Evolutionary conservation across 2,113 vertebrate genomes (phyloP).

Genomic region (Cebus imitator): DNA sequence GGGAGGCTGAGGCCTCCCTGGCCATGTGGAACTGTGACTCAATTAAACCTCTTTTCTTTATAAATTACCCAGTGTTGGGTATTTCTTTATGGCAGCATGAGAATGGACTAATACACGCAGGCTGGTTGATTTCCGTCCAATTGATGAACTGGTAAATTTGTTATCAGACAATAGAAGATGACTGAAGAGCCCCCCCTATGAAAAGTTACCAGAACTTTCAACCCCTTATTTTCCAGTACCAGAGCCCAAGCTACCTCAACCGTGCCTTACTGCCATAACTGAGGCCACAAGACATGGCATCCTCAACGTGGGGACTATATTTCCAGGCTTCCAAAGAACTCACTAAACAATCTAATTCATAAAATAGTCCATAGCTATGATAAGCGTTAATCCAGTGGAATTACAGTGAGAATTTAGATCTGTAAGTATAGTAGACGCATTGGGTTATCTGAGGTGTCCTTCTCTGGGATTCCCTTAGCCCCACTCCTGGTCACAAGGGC

Average conservation of each 20-base stretch:
- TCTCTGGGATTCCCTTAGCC: background rate
- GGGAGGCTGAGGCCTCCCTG: no score
- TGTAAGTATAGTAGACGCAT: background rate
- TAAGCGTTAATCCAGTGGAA: background rate
- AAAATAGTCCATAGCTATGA: background rate
- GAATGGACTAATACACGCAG: no score
- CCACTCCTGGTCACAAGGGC: background rate
- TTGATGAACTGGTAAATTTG: background rate
- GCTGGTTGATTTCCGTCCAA: background rate
- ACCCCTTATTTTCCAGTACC: background rate
- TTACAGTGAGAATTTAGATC: background rate
- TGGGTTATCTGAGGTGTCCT: background rate
- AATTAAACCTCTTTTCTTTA: no score
- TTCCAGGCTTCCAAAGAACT: background rate
- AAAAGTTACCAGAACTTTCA: background rate
- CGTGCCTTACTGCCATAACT: background rate
- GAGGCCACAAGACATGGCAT: background rate
- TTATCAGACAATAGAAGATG: background rate
- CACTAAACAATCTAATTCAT: background rate
- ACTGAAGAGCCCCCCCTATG: background rate
- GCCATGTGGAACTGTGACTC: no score
- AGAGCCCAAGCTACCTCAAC: background rate
- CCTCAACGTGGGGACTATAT: background rate
- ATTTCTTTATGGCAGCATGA: no score
- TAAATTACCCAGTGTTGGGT: no score